Evolutionary conservation across 2,113 vertebrate genomes (phyloP).

Genomic region (Marmota flaviventris): DNA sequence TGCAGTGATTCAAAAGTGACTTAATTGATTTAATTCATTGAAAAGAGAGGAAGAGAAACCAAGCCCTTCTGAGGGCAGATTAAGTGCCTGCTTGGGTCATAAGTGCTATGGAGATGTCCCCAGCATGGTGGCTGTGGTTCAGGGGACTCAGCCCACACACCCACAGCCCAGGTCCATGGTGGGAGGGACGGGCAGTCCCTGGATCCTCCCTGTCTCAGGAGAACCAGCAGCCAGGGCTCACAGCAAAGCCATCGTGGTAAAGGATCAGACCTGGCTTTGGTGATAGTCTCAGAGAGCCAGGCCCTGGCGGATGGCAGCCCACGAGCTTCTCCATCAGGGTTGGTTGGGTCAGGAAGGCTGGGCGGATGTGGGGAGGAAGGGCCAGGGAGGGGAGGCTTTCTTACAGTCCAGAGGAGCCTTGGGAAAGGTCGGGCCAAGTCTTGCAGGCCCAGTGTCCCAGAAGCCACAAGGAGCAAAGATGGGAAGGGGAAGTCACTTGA

Average conservation of each 20-base stretch:
- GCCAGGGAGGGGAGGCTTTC: neutral
- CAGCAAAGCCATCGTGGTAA: neutral
- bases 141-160: neutral
- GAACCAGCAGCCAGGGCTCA: slow-evolving; percentile 31
- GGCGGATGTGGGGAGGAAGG: neutral
- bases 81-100: neutral
- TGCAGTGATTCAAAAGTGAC: slow-evolving; percentile 63
- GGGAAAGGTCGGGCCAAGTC: neutral
- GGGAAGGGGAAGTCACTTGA: neutral
- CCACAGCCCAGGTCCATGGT: neutral
- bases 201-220: neutral
- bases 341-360: neutral
- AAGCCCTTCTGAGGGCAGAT: slow-evolving; percentile 12
- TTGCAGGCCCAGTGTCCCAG: neutral
- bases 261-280: slow-evolving; percentile 34
- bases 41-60: slow-evolving; percentile 61
- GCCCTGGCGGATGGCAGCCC: neutral
- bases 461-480: neutral
- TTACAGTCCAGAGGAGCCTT: neutral
- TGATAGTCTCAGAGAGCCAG: slow-evolving; percentile 15
- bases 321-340: neutral
- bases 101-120: neutral
- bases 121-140: neutral
- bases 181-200: neutral
- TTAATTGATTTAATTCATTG: slow-evolving; percentile 69